A percentile compares a stretch with the other conserved stretches of the same genome.
These are phyloP conservation scores for Agapornis canus DNA, from an alignment of 2,797 vertebrate genomes.

Conservation along the genomic window DNA sequence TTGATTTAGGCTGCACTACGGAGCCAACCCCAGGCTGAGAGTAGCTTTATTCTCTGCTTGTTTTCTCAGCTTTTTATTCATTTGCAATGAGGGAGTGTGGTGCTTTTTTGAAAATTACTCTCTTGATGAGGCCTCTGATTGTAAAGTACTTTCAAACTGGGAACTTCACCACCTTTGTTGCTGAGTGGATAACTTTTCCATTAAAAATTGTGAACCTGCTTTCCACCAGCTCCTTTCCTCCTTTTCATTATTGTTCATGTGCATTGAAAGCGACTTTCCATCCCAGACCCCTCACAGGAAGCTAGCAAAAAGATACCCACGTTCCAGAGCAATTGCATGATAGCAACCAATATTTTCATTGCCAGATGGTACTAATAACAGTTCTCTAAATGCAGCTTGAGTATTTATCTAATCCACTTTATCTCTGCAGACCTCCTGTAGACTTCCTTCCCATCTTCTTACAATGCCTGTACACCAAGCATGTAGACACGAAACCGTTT, in stretches of 20 bases:
- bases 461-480: neutral
- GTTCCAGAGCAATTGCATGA: neutral
- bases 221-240: conserved; percentile 38
- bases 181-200: conserved; percentile 74
- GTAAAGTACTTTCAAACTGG: conserved; percentile 78
- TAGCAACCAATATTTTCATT: conserved; percentile 39
- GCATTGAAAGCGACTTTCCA: neutral
- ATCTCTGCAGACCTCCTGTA: neutral
- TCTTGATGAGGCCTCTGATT: conserved; percentile 76
- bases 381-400: neutral
- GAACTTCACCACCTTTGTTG: conserved; percentile 73
- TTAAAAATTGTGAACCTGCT: conserved; percentile 66
- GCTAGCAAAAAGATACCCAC: neutral
- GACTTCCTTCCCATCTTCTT: neutral
- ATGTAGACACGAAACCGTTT: neutral
- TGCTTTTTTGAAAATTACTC: conserved; percentile 76
- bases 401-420: conserved; percentile 16
- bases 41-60: conserved; percentile 75
- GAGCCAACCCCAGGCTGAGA: conserved; percentile 72
- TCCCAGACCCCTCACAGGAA: neutral
- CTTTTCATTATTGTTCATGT: conserved; percentile 18
- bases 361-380: conserved; percentile 11
- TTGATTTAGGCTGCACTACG: conserved; percentile 70
- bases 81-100: conserved; percentile 71
- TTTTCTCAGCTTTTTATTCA: conserved; percentile 77